Conservation (phyloP, 37 sponge, comb jelly and placozoan genomes). For the Ianthella basta region DNA sequence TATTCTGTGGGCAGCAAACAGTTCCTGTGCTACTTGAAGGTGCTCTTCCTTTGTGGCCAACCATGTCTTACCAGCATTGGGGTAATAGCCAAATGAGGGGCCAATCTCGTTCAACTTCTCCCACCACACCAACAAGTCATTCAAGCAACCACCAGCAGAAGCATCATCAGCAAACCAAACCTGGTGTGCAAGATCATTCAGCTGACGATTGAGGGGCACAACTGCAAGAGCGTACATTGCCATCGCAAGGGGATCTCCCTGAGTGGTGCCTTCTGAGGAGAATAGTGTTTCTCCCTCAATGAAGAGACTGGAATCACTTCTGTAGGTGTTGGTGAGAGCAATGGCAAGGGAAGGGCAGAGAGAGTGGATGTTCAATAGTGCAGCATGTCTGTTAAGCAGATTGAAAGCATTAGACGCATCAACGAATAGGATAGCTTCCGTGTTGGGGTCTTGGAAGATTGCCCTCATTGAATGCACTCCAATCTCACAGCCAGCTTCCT, state of each 20-base stretch:
- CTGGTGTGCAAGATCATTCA: neutral
- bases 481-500: conserved; percentile 1
- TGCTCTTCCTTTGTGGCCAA: conserved; percentile 6
- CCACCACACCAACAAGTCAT: neutral
- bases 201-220: neutral
- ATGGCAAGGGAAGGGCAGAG: conserved; percentile 28
- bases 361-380: neutral
- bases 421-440: conserved; percentile 3
- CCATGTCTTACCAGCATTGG: conserved; percentile 31
- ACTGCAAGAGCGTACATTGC: conserved; percentile 12
- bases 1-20: conserved; percentile 3
- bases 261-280: conserved; percentile 21
- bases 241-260: conserved; percentile 17
- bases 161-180: conserved; percentile 31
- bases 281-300: conserved; percentile 15
- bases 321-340: conserved; percentile 4
- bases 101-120: conserved; percentile 24
- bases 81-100: conserved; percentile 29
- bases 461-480: conserved; percentile 11
- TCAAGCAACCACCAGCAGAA: neutral
- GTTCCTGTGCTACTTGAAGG: neutral
- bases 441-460: neutral
- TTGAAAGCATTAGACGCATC: conserved; percentile 38
- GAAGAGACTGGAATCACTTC: neutral
- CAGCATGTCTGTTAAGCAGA: neutral